Base-by-base conservation (phyloP, 2,888 invertebrate genomes). In the Pinctada fucata region DNA sequence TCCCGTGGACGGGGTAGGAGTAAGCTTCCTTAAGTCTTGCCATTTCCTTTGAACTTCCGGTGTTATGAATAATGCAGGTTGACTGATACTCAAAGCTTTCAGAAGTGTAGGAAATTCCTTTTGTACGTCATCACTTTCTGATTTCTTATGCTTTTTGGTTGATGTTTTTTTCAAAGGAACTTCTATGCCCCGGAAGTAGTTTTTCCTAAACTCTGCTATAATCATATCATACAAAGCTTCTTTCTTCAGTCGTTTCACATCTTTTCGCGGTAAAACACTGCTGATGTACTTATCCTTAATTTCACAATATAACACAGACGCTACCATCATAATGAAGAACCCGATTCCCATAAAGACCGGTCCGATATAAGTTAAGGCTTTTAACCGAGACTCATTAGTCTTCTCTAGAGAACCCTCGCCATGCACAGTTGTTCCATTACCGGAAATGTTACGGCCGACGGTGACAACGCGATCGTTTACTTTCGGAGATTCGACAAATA, bases 231-330 rank as follows among this genome's bases (percentile, higher is more conserved):
- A 90, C 65, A 89, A 80, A 58, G 83, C 86, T 5, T 84, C 81
- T 71, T 87, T 89, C 50, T 80, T 83, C 5, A 83, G 75, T 45
- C 76, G 75, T n/a, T 79, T 77, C n/a, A 72, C 74, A 5, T 80
- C 67, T 51, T 85, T 86, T 16, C 84, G 82, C 0, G 97, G 97
- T 16, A 97, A 96, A 75, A 98, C 97, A 92, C 96, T 96, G 92
- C 96, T 96, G 2, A 97, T 97, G 0, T 98, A 93, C 82, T 97
- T 97, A 93, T 99, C 99, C 2, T 98, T 95, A 0, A 97, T 97
- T 91, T 99, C 99, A 91, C 99, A 97, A n/a, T 98, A 99, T 96
- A 99, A 97, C 75, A 99, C 99, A 91, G 98, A 98, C 0, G 98
- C 97, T 51, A 98, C 97, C 47, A 99, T 98, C 65, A 99, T 97